Evolutionary conservation across 2,797 vertebrate genomes (phyloP).

Genomic region (Gorsachius magnificus): DNA sequence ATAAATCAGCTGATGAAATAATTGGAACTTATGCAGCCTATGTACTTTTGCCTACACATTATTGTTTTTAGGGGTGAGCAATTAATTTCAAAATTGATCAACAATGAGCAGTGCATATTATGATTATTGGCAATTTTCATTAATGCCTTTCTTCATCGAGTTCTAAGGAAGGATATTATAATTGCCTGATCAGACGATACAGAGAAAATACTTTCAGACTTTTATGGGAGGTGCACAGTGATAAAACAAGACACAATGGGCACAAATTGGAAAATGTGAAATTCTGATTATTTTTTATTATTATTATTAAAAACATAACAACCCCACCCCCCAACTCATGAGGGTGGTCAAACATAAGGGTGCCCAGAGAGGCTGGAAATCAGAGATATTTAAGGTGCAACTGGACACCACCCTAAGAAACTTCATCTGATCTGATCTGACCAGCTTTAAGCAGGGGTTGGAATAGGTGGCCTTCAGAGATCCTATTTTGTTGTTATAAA

Average conservation of each 20-base stretch:
- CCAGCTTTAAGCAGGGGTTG: background rate
- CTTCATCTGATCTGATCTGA: background rate
- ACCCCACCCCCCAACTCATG: background rate
- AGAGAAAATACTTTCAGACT: background rate
- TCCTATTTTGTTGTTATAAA: background rate
- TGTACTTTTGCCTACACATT: background rate
- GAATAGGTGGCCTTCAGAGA: background rate
- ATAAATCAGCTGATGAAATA: background rate
- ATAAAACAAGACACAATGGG: background rate
- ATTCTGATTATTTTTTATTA: background rate
- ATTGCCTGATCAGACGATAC: background rate
- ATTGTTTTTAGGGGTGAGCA: background rate
- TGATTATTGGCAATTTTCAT: background rate
- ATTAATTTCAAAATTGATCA: background rate
- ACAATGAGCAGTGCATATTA: background rate
- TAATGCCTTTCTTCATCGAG: background rate
- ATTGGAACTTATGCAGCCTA: background rate
- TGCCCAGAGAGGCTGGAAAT: background rate
- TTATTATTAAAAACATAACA: background rate
- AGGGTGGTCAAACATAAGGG: background rate
- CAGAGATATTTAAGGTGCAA: background rate
- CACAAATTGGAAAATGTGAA: background rate
- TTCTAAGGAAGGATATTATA: background rate
- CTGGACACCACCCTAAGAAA: background rate
- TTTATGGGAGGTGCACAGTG: background rate